Conservation (phyloP, 2,113 vertebrate species). For the Okapia johnstoni region DNA sequence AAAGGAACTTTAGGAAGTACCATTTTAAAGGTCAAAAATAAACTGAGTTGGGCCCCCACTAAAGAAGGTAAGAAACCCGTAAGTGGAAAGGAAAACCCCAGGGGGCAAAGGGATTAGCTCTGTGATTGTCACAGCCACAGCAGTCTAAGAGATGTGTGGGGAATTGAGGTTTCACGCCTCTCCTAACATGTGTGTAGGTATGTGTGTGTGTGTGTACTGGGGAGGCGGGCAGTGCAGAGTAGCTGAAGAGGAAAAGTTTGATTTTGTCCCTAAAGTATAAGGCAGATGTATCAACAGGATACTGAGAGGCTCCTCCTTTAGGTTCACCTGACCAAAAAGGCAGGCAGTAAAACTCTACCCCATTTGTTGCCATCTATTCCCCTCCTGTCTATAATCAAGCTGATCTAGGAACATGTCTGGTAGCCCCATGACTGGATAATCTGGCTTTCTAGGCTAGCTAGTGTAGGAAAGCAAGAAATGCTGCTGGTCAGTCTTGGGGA, state of each 20-base stretch:
- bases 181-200: background rate
- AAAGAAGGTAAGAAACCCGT: background rate
- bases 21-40: background rate
- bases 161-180: background rate
- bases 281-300: background rate
- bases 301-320: background rate
- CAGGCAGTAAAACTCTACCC: background rate
- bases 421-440: background rate
- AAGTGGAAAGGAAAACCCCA: background rate
- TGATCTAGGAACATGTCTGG: background rate
- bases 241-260: background rate
- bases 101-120: background rate
- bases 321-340: background rate
- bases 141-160: background rate
- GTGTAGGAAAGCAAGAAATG: slow-evolving; percentile 10
- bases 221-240: background rate
- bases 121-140: background rate
- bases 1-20: background rate
- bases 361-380: background rate
- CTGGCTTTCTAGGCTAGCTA: background rate
- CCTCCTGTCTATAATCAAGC: background rate
- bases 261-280: slow-evolving; percentile 9
- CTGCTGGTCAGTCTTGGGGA: background rate
- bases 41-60: background rate
- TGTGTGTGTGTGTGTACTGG: background rate